Evolutionary conservation across 2,797 vertebrate species (phyloP), one percentile per base, ranked within the genome.

Genomic region (Discoglossus pictus): DNA sequence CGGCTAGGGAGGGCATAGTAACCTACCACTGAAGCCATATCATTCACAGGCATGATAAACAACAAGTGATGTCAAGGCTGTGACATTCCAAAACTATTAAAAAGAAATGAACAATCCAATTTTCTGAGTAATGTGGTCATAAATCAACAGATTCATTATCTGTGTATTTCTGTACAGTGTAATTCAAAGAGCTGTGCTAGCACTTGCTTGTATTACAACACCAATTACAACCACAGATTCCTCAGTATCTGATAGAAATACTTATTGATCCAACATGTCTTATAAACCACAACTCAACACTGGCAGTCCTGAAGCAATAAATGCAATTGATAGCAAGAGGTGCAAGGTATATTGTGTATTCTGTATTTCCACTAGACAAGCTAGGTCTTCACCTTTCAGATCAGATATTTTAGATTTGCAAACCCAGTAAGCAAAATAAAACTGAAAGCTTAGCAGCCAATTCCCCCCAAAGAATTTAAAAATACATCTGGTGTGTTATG

Each of bases 181-280:
- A 52, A 63, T 63, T 63, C 47, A 31, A 46, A 63, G 40, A 27
- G 61, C 61, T 51, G 51, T 63, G 61, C 61, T 24, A 34, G 61
- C 47, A 63, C 61, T 63, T 63, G 47, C 61, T 52, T 63, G 61
- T 63, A 63, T 63, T 63, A 48, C 61, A 63, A 63, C 52, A 63
- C 47, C 61, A 63, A 63, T 63, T 63, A 63, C 36, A 35, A 63
- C 23, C 47, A 15, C 17, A 35, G 61, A 52, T 48, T 63, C 16
- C 42, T 27, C 36, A 63, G 47, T 39, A 63, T 63, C 61, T 63
- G 46, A 52, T 51, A 63, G 61, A 63, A 51, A 63, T 63, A 52
- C 47, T 48, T 63, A 63, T 63, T 63, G 61, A 63, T 63, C 61
- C 47, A 46, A 15, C 61, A 63, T 63, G 61, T 63, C 61, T 48